Evolutionary conservation across 2,797 vertebrate genomes (phyloP), one percentile per base, ranked within the genome.

Genomic region (Uromys caudimaculatus): DNA sequence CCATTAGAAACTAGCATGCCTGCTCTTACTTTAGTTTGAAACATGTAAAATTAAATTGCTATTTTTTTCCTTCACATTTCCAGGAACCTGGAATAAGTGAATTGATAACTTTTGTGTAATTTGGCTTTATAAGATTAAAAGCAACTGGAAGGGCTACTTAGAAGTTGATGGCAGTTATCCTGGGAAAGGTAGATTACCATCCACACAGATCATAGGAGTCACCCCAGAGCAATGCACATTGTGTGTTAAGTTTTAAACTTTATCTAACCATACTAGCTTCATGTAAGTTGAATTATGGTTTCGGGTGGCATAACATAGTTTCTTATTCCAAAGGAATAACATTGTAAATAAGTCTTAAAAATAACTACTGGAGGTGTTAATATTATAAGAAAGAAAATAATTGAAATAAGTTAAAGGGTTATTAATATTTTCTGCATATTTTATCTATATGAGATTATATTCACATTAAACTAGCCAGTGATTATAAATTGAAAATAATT

Each of bases 401-500:
- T 3, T 38, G 32, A 60, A 64, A 76, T 69, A 14, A 50, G 35
- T 3, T 85, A 6, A 78, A 83, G 47, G 27, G 32, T 67, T 77
- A 5, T 87, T 78, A n/a, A n/a, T 11, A 0, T 27, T 6, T 47
- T 29, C 44, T 85, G 6, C 23, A 14, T 52, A n/a, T 69, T 83
- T 73, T 92, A 76, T 52, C 78, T 67, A 73, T 62, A 35, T 87
- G 16, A 64, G 8, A 47, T 29, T 89, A 23, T 17, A 54, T 96
- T 71, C 24, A 4, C 10, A 8, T 52, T 56, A 62, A 76, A 13
- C 14, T 71, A 75, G 35, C 7, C 41, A 87, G 35, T 27, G 44
- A 86, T 85, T 85, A 4, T 75, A 89, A 84, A 41, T 50, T 64
- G 86, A 73, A 93, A 3, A 93, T 82, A 83, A 84, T 79, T 81